phyloP scores from a whole-genome alignment of 2,797 vertebrate species.

The Hafferia zeledoni region DNA sequence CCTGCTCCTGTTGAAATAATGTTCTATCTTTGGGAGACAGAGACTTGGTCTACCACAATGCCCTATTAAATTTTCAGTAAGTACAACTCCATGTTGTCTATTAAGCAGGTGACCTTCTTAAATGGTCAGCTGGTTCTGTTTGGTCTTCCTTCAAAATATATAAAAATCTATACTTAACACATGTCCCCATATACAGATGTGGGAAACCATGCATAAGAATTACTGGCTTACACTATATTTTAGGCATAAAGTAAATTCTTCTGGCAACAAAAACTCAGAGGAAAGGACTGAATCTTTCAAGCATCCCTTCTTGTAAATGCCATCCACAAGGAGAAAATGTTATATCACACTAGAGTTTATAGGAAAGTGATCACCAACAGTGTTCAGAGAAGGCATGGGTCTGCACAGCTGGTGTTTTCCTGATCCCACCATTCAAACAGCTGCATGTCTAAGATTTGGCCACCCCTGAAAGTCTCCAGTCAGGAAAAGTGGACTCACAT shows the following conservation, averaged over 20 bases:
- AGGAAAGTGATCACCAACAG: not conserved
- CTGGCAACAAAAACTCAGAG: not conserved
- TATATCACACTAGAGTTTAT: not conserved
- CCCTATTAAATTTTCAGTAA: not conserved
- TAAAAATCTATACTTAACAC: not conserved
- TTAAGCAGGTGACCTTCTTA: not conserved
- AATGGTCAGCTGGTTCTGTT: not conserved
- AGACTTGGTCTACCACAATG: not conserved
- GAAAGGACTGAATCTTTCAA: not conserved
- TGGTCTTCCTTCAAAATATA: not conserved
- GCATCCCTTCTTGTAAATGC: not conserved
- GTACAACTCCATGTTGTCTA: not conserved
- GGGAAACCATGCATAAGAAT: not conserved
- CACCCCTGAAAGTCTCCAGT: not conserved
- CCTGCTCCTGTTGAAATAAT: not conserved
- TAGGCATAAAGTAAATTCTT: not conserved
- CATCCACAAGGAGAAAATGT: not conserved
- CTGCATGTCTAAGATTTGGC: rapidly evolving
- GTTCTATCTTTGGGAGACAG: not conserved
- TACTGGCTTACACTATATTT: not conserved
- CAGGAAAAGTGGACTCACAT: not conserved
- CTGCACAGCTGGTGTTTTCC: not conserved
- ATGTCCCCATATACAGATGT: not conserved
- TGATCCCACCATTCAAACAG: not conserved
- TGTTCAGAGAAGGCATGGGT: not conserved